Base-by-base conservation (phyloP, 2,888 invertebrate genomes). In the Agonopterix subpropinquella region DNA sequence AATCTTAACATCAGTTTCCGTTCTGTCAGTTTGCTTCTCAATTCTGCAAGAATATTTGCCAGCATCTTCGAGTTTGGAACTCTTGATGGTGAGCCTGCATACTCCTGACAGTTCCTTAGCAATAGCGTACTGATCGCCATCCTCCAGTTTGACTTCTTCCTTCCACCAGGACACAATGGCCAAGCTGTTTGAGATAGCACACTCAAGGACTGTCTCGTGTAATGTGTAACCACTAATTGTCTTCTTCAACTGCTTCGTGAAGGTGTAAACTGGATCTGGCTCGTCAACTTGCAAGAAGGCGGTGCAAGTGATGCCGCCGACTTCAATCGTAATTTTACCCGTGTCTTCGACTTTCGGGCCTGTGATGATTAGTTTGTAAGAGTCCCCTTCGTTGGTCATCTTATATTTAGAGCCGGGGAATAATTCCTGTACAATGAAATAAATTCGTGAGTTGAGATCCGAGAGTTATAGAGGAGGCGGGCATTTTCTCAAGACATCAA, bases 381-480 rank as follows among this genome's bases (percentile, higher is more conserved):
- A 92, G 70, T 98, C 97, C 67, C 94, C 95, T 76, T 98, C 98
- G 70, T 93, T 95, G 67, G 94, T 95, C 83, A 99, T 96, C 86
- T 99, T 98, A 81, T 96, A 99, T 84, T 98, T 99, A 51, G 97
- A 94, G 59, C 99, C 97, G 56, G 95, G 92, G 89, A 99, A 99
- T 47, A 98, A 90, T 91, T 99, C 98, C 95, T 98, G 71, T 18
- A 43, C 39, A 7, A 35, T 11, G 4, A 9, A 44, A 15, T 28
- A n/a, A 42, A 42, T 42, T 7, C 39, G 41, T 41, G 15, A 3
- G 11, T 5, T 7, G 39, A 18, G 15, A 28, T 42, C 11, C n/a
- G 42, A 7, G 42, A 18, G 5, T 13, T 43, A 28, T 28, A 37
- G 36, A 15, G n/a, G 39, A 10, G 4, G 39, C 37, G 37, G 2